A percentile compares a stretch with the other conserved stretches of the same genome.
Evolutionary conservation across 2,888 invertebrate genomes (phyloP).

Genomic region (Syrista parreyssii): DNA sequence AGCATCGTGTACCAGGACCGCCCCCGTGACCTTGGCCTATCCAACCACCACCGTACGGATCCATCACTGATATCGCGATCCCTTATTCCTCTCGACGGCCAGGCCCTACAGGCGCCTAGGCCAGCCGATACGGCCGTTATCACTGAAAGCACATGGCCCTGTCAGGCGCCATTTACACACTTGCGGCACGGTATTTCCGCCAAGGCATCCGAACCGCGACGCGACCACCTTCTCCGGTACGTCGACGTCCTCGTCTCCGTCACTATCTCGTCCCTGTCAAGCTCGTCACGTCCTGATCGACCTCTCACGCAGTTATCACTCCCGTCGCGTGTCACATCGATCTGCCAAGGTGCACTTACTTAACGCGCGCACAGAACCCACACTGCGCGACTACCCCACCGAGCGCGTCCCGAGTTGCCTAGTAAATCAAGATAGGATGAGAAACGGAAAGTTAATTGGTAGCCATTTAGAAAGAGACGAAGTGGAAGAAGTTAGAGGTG

Average conservation of each 20-base stretch:
- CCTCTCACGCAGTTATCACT: not conserved
- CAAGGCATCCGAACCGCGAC: not conserved
- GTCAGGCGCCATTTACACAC: slow-evolving; percentile 51
- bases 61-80: slow-evolving; percentile 56
- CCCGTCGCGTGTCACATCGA: not conserved
- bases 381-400: not conserved
- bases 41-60: slow-evolving; percentile 68
- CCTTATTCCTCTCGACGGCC: slow-evolving; percentile 37
- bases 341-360: not conserved
- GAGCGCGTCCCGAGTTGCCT: not conserved
- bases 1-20: slow-evolving; percentile 49
- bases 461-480: slow-evolving; percentile 10
- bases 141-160: slow-evolving; percentile 51
- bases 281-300: not conserved
- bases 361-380: not conserved
- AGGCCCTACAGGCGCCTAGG: slow-evolving; percentile 25
- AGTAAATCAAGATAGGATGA: not conserved
- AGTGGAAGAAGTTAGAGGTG: slow-evolving; percentile 25
- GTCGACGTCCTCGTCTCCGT: not conserved
- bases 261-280: not conserved
- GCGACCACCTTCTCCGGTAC: not conserved
- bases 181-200: slow-evolving; percentile 10
- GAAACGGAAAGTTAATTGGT: slow-evolving; percentile 19
- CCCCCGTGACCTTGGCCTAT: slow-evolving; percentile 53
- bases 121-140: slow-evolving; percentile 12